Percentiles rank a stretch among this genome's conserved stretches.
Evolutionary conservation across 2,797 vertebrate species (phyloP).

Genomic region (Pteronotus mesoamericanus): DNA sequence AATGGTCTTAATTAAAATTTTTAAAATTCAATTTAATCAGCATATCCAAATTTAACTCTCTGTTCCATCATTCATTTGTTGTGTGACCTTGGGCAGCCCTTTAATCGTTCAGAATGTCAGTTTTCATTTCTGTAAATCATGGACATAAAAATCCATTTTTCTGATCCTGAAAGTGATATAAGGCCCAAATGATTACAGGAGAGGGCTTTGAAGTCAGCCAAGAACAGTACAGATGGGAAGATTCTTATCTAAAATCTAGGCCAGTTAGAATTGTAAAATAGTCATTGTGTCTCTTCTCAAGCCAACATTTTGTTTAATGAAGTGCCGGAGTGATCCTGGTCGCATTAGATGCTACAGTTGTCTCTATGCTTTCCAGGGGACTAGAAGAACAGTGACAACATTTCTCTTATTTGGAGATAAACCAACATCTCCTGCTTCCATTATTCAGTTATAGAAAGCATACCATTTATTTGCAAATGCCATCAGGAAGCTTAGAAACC

Average conservation of each 20-base stretch:
- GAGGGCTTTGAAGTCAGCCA: neutral
- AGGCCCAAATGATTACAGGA: neutral
- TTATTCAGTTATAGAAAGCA: neutral
- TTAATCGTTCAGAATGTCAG: neutral
- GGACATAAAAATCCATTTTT: neutral
- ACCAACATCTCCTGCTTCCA: neutral
- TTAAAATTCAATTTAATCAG: neutral
- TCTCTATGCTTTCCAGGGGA: neutral
- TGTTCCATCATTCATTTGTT: neutral
- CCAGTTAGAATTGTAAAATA: neutral
- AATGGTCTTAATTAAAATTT: neutral
- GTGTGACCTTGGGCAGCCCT: neutral
- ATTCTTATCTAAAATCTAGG: neutral
- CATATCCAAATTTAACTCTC: neutral
- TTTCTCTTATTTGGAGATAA: neutral
- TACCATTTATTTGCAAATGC: conserved; percentile 1
- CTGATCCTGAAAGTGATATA: neutral
- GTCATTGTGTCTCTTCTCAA: neutral
- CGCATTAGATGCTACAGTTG: neutral
- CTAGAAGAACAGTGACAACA: neutral
- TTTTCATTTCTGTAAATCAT: neutral
- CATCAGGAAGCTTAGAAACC: conserved; percentile 3
- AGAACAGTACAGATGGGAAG: neutral
- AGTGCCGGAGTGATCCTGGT: neutral
- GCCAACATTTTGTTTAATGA: neutral